These are phyloP conservation scores for Ammodytes dubius DNA, from an alignment of 2,113 vertebrate species.

Conservation along the genomic window DNA sequence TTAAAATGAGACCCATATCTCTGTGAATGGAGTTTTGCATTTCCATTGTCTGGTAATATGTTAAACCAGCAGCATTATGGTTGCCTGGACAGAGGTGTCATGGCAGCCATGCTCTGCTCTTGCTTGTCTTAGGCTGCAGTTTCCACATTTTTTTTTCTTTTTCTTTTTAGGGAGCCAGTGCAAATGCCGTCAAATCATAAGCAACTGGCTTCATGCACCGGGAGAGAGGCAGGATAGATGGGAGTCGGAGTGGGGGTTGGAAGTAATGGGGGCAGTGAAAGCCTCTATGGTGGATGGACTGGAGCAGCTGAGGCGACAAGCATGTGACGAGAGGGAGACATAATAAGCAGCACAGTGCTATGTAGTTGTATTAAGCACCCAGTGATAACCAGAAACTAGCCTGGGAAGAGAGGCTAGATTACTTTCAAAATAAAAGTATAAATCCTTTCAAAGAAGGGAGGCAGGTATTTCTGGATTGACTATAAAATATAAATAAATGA, in stretches of 20 bases:
- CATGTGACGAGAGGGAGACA: slow-evolving; percentile 65
- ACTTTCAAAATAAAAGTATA: slow-evolving; percentile 63
- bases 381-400: background rate
- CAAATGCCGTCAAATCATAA: slow-evolving; percentile 2
- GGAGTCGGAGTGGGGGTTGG: slow-evolving; percentile 1
- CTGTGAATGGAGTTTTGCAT: background rate
- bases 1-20: slow-evolving; percentile 1
- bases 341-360: slow-evolving; percentile 62
- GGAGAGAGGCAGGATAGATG: slow-evolving; percentile 9
- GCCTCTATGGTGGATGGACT: slow-evolving; percentile 68
- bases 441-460: background rate
- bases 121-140: background rate
- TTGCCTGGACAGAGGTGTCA: slow-evolving; percentile 41
- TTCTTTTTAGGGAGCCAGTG: too few species aligned
- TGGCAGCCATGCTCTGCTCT: slow-evolving; percentile 28
- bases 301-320: slow-evolving; percentile 82
- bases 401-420: background rate
- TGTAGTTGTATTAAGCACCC: slow-evolving; percentile 6
- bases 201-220: slow-evolving; percentile 16
- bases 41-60: slow-evolving; percentile 4
- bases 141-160: background rate
- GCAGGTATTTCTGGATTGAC: background rate
- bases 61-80: background rate
- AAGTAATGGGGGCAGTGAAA: slow-evolving; percentile 14
- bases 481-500: too few species aligned